Base-by-base conservation (phyloP, 2,888 invertebrate genomes). In the Scelioninae gen. 1 region DNA sequence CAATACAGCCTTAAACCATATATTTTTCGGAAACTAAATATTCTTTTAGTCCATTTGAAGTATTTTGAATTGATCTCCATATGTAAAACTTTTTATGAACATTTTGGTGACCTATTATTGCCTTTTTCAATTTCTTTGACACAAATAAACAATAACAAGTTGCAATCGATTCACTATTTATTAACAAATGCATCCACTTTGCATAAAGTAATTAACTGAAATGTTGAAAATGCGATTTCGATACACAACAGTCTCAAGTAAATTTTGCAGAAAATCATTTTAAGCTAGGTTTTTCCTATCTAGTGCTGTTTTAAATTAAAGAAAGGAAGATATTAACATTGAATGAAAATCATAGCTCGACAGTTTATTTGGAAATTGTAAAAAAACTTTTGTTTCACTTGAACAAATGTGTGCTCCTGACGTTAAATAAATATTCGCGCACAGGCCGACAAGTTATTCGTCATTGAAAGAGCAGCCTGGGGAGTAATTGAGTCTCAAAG, bases 401-500 rank as follows among this genome's bases (percentile, higher is more conserved):
- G 53, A 45, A 72, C 72, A 82, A 82, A 77, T 68, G 66, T 68
- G 63, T 77, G 74, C 76, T 51, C 49, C 53, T 77, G 82, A 82
- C 82, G 63, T 77, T 77, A 76, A 77, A 82, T 82, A 82, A 82
- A 82, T 77, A 77, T 82, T 77, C 77, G 72, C 38, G 51, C 72
- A 77, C 72, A 10, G 63, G 68, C 68, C 72, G 72, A 72, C 72
- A 68, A 82, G 66, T 82, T 72, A 72, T 71, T 82, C 82, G 77
- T 82, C 77, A 82, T 77, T 82, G 82, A 82, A 82, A 84, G 76
- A 82, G 82, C 78, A 84, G 79, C 79, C 75, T 66, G 79, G 79
- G 76, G 71, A 75, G 82, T 84, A 84, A 84, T 84, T 84, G 84
- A 82, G 79, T 79, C 79, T 82, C 76, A 72, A 80, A 84, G 72